phyloP scores from a whole-genome alignment of 2,113 vertebrate genomes.

The Ifrita kowaldi region DNA sequence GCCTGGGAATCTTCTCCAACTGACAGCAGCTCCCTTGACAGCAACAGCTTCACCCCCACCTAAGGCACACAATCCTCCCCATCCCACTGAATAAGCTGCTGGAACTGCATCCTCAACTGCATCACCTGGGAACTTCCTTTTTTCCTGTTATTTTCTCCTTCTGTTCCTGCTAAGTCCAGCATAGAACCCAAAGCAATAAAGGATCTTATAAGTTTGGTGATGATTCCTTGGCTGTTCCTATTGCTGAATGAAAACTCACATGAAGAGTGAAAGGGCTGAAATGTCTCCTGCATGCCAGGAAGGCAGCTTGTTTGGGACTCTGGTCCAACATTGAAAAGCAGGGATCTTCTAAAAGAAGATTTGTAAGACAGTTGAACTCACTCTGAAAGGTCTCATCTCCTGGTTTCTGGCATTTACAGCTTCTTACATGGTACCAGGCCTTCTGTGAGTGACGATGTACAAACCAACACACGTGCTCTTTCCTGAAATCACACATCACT shows the following conservation, averaged over 20 bases:
- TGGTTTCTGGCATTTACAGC: background rate
- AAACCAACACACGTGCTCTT: background rate
- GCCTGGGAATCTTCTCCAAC: background rate
- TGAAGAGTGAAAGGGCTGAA: background rate
- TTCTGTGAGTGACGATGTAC: background rate
- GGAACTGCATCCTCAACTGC: background rate
- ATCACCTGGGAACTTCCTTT: background rate
- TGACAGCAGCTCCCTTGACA: background rate
- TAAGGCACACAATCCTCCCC: background rate
- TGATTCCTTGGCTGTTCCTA: background rate
- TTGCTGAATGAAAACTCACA: background rate
- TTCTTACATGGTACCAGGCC: background rate
- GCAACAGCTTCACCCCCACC: background rate
- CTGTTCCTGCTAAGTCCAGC: background rate
- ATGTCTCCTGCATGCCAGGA: background rate
- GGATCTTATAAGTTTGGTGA: background rate
- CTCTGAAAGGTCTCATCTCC: background rate
- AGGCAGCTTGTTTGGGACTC: background rate
- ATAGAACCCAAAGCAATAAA: background rate
- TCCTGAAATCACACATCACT: background rate
- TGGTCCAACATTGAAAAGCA: background rate
- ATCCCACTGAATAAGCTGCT: background rate
- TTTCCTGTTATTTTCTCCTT: background rate
- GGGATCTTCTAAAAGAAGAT: background rate
- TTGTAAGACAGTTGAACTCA: background rate